A percentile compares a stretch with the other conserved stretches of the same genome.
Conservation (phyloP, 1,140 invertebrate species). For the Drosophila lini region DNA sequence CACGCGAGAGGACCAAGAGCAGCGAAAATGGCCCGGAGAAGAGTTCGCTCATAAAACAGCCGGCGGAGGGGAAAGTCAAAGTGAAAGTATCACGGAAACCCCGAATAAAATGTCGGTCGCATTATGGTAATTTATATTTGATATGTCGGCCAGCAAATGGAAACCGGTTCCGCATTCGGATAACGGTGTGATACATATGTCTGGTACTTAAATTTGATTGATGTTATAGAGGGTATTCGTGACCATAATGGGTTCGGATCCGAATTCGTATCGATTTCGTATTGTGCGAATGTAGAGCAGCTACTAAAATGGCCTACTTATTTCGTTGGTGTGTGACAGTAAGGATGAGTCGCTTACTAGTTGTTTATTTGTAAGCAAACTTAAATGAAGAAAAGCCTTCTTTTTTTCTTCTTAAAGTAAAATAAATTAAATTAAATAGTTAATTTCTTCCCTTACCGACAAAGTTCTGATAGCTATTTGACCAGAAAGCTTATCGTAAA, state of each 20-base stretch:
- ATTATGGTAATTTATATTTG: constrained; percentile 62
- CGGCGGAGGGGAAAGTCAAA: constrained; percentile 34
- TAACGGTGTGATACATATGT: constrained; percentile 43
- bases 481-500: too few species aligned
- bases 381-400: background rate
- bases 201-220: constrained; percentile 41
- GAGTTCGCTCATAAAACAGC: constrained; percentile 40
- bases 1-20: constrained; percentile 62
- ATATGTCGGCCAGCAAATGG: constrained; percentile 41
- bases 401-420: background rate
- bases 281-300: background rate
- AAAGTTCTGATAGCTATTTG: too few species aligned
- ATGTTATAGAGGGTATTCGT: constrained; percentile 22
- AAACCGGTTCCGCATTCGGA: constrained; percentile 31
- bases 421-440: background rate
- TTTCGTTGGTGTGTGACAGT: background rate
- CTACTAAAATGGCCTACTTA: background rate
- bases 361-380: background rate
- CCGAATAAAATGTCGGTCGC: constrained; percentile 56
- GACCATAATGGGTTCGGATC: background rate
- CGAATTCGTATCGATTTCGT: background rate
- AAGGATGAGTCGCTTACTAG: background rate
- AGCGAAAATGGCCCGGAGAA: constrained; percentile 19
- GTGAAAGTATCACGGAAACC: constrained; percentile 67
- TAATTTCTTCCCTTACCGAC: too few species aligned